Base-by-base conservation (phyloP, 1,140 invertebrate genomes). In the Eueides isabella region DNA sequence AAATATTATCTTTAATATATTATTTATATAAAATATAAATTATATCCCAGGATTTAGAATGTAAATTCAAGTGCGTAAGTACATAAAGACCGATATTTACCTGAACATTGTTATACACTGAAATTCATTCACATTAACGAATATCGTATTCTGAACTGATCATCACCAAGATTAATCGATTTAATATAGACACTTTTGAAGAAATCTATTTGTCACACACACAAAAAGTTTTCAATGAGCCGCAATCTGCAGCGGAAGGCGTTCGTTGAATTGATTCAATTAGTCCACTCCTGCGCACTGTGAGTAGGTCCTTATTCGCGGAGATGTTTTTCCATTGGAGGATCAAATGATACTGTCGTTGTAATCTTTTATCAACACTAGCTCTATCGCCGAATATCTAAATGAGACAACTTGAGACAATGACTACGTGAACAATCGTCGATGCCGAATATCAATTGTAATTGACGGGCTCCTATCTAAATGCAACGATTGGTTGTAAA, bases 211-310 rank as follows among this genome's bases (percentile, higher is more conserved):
- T 44, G 29, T 64, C 74, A 77, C 76, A 75, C 35, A 77, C 74
- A 80, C n/a, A 41, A 41, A 44, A 44, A 19, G 76, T 80, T 41
- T 70, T 62, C 63, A 79, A 75, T 78, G 78, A 80, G 70, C 80
- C 73, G 79, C 82, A 88, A 87, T 89, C 84, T 80, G 77, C 83
- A 81, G 83, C 85, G 86, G 87, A 87, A 86, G 81, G 78, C 81
- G 80, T 82, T 88, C 82, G 83, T 85, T 90, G 80, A 85, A 86
- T 89, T 89, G 85, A 92, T 91, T 87, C 83, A 91, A 92, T 92
- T 92, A 90, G 63, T 71, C 63, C 31, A 79, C 71, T 78, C 78
- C 76, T 79, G 76, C 75, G 68, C 71, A 71, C 76, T 55, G 72
- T 75, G 72, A 77, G 71, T 72, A n/a, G 76, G 74, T 78, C 71